A percentile compares a stretch with the other conserved stretches of the same genome.
Conservation (phyloP, 2,888 invertebrate genomes). For the Mimachlamys varia region DNA sequence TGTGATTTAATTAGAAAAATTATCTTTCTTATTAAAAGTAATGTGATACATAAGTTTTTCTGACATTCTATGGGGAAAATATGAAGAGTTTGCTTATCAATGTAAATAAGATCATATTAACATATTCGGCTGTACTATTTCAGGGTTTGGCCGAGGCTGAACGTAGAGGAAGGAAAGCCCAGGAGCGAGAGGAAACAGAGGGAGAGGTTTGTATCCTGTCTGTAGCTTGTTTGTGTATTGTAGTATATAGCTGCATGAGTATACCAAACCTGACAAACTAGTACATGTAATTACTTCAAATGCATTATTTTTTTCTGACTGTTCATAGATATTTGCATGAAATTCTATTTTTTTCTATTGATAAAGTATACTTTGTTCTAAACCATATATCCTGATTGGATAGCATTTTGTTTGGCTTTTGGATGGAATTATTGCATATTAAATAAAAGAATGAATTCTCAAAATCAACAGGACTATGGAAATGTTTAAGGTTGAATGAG, state of each 20-base stretch:
- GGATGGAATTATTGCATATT: too few species aligned
- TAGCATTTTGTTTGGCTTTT: not conserved
- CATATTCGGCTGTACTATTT: not conserved
- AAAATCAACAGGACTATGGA: too few species aligned
- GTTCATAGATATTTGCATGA: not conserved
- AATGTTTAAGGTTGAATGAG: too few species aligned
- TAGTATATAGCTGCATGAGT: not conserved
- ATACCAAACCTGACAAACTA: not conserved
- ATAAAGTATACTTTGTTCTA: too few species aligned
- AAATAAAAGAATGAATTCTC: too few species aligned
- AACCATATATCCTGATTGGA: not conserved
- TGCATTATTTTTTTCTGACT: not conserved
- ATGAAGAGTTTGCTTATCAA: too few species aligned
- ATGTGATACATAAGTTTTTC: not conserved
- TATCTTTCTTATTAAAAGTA: too few species aligned
- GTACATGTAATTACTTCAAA: not conserved
- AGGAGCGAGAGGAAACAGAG: not conserved
- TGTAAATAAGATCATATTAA: not conserved
- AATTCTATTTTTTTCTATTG: too few species aligned
- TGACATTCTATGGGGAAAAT: too few species aligned
- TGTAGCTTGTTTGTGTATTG: not conserved
- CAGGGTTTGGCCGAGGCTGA: slow-evolving; percentile 1
- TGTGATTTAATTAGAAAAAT: too few species aligned
- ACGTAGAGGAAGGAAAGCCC: not conserved
- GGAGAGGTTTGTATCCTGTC: not conserved